Conservation (phyloP, 2,888 invertebrate species). For the Anticlea derivata region DNA sequence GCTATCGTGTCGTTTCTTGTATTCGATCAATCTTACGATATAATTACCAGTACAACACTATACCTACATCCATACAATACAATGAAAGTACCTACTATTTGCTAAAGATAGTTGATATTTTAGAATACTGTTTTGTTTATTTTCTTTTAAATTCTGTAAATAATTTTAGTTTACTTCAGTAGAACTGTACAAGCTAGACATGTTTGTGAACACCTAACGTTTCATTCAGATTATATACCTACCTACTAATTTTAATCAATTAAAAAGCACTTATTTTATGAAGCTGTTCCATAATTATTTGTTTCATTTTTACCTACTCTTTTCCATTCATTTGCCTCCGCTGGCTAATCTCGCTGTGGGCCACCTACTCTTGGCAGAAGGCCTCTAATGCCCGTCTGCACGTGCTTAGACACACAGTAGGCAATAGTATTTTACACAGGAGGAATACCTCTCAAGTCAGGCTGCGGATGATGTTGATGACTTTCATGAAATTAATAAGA, state of each 20-base stretch:
- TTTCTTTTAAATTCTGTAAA: constrained; percentile 57
- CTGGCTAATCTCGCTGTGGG: too few relatives aligned
- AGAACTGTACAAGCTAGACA: constrained; percentile 47
- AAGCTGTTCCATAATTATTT: constrained; percentile 63
- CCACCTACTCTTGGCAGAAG: too few relatives aligned
- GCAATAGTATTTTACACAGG: too few relatives aligned
- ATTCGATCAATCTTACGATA: not conserved
- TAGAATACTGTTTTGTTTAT: constrained; percentile 38
- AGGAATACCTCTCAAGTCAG: too few relatives aligned
- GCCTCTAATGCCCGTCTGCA: too few relatives aligned
- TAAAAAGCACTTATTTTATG: constrained; percentile 80
- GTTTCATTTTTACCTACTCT: constrained; percentile 48
- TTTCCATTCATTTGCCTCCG: not conserved
- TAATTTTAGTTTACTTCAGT: constrained; percentile 47
- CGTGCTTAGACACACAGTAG: too few relatives aligned
- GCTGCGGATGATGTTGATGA: too few relatives aligned
- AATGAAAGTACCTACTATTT: constrained; percentile 26
- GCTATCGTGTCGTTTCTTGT: not conserved
- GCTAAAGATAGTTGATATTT: constrained; percentile 26
- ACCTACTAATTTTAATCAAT: constrained; percentile 75
- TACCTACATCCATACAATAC: constrained; percentile 14
- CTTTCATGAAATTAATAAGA: too few relatives aligned
- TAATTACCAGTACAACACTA: constrained; percentile 11
- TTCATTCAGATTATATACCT: constrained; percentile 65
- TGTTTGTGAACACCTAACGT: constrained; percentile 61